phyloP scores from a whole-genome alignment of 2,888 invertebrate species.

The Latrodectus hesperus region DNA sequence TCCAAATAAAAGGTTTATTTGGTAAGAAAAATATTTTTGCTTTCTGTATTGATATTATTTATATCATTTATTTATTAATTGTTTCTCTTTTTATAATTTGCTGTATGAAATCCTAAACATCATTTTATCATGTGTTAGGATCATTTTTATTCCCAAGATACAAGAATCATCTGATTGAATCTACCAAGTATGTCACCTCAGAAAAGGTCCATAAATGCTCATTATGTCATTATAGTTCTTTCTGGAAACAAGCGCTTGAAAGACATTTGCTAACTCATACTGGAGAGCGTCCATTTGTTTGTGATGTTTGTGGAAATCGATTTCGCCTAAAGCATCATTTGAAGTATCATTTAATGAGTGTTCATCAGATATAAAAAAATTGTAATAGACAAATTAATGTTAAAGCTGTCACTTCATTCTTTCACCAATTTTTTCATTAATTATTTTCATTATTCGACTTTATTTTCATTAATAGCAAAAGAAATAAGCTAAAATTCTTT shows the following conservation, averaged over 20 bases:
- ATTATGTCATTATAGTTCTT: slow-evolving; percentile 17
- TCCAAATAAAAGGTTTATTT: too few relatives aligned
- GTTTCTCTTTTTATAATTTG: not conserved
- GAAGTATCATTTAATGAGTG: slow-evolving; percentile 33
- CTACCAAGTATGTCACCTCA: not conserved
- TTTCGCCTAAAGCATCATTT: slow-evolving; percentile 33
- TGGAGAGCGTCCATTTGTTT: slow-evolving; percentile 41
- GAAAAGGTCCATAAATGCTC: not conserved
- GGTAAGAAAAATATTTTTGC: too few relatives aligned
- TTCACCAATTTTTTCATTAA: too few relatives aligned
- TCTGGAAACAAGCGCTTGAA: slow-evolving; percentile 28
- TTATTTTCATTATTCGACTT: too few relatives aligned
- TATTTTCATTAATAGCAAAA: too few relatives aligned
- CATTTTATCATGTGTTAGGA: not conserved
- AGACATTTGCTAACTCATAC: slow-evolving; percentile 46
- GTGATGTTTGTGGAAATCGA: slow-evolving; percentile 26
- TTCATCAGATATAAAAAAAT: slow-evolving; percentile 9
- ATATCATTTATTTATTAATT: not conserved
- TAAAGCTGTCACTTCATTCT: too few relatives aligned
- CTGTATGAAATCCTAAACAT: not conserved
- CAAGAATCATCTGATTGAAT: not conserved
- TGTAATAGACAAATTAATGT: not conserved
- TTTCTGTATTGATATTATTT: not conserved
- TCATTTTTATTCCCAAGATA: not conserved
- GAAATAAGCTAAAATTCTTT: too few relatives aligned